These are phyloP conservation scores for Diaperis boleti DNA, from an alignment of 2,888 invertebrate genomes.

Conservation along the genomic window DNA sequence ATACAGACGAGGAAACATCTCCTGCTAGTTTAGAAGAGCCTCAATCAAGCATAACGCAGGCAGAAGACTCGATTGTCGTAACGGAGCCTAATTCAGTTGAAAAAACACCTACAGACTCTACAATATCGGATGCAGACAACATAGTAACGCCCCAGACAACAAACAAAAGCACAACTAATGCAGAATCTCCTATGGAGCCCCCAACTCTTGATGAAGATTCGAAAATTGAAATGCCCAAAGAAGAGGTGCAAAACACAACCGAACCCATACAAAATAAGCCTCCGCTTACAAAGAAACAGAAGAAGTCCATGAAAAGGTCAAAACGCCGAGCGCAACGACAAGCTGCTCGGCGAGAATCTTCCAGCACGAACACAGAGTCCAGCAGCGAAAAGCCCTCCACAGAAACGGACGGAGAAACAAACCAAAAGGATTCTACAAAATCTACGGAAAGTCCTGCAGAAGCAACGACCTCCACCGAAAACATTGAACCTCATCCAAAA, in stretches of 20 bases:
- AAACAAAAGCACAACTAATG: too few species aligned
- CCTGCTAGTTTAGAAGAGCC: too few species aligned
- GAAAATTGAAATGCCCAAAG: background rate
- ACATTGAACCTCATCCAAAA: constrained; percentile 47
- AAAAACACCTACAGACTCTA: too few species aligned
- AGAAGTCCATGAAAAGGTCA: constrained; percentile 47
- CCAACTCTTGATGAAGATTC: background rate
- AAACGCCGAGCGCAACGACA: constrained; percentile 48
- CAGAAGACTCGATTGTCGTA: too few species aligned
- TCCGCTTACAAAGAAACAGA: constrained; percentile 45
- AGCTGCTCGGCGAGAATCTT: constrained; percentile 45
- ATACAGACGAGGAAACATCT: too few species aligned
- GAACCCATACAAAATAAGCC: background rate
- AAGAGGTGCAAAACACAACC: background rate
- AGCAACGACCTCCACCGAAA: constrained; percentile 25
- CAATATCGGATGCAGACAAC: too few species aligned
- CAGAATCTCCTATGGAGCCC: too few species aligned
- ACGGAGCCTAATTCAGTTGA: too few species aligned
- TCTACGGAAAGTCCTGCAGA: constrained; percentile 21
- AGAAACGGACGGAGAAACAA: constrained; percentile 38
- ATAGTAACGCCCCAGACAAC: too few species aligned
- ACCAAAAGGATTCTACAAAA: constrained; percentile 6
- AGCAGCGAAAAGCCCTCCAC: constrained; percentile 49
- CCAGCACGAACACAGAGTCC: constrained; percentile 54
- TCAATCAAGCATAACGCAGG: too few species aligned